phyloP scores from a whole-genome alignment of 53 echinoderm and acorn worm genomes.

The Mesocentrotus franciscanus region DNA sequence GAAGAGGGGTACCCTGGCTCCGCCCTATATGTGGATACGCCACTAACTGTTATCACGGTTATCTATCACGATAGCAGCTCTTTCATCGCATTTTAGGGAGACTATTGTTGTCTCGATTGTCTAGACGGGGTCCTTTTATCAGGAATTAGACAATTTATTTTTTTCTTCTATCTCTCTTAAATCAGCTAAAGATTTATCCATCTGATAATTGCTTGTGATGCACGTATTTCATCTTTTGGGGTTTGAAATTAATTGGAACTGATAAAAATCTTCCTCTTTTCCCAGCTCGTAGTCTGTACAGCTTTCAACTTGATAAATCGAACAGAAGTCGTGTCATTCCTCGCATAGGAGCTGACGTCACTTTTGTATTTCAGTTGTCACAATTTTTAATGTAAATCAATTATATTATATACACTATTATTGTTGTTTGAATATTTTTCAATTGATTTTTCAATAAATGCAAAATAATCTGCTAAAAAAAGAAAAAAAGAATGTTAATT shows the following conservation, averaged over 20 bases:
- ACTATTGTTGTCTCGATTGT: not conserved
- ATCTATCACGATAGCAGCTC: not conserved
- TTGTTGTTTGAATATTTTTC: too few relatives aligned
- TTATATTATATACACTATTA: too few relatives aligned
- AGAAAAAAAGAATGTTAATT: too few relatives aligned
- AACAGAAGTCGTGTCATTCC: too few relatives aligned
- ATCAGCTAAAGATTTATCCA: conserved; percentile 12
- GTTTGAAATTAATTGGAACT: not conserved
- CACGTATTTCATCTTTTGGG: not conserved
- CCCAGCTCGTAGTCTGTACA: not conserved
- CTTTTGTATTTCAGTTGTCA: too few relatives aligned
- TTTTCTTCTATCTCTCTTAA: not conserved
- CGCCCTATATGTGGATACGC: not conserved
- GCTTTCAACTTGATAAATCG: not conserved
- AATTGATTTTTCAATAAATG: too few relatives aligned
- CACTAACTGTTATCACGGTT: not conserved
- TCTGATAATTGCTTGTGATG: conserved; percentile 1
- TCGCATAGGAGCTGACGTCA: too few relatives aligned
- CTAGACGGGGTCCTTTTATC: not conserved
- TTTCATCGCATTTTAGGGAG: conserved; percentile 4
- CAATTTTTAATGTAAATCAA: too few relatives aligned
- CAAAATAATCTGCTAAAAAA: too few relatives aligned
- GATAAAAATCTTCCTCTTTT: not conserved
- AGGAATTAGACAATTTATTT: not conserved
- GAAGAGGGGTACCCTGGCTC: not conserved